Evolutionary conservation across 2,888 invertebrate genomes (phyloP), one percentile per base, ranked within the genome.

Genomic region (Cheilosia vernalis): DNA sequence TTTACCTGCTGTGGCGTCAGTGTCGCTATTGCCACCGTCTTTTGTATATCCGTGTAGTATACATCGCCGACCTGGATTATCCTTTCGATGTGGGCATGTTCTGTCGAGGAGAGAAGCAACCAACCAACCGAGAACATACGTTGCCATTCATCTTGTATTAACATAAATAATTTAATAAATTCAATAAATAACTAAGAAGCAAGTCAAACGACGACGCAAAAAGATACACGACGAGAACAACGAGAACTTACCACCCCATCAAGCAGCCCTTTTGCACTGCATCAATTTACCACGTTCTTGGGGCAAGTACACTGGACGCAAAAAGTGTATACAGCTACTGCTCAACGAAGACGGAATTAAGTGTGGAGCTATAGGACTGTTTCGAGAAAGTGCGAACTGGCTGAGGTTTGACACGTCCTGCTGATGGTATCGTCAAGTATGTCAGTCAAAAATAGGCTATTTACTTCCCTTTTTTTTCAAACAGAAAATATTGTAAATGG

Each of bases 131-230:
- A 47, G 49, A 80, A 80, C 66, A 70, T 67, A 67, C 81, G 72
- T 81, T 81, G 72, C 72, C 85, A 77, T 85, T 85, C 85, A 81
- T 85, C 70, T 51, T 66, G 74, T 85, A 81, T 85, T 85, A 85
- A 76, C 85, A 85, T 85, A 85, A 85, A 85, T 85, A 85, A 81
- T 85, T 85, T 81, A 85, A 85, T 85, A 81, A 81, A 85, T 85
- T 85, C 81, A 85, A 85, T 85, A 85, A 85, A 85, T 85, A 85
- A 81, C 85, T 85, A 81, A 85, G 72, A 61, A 85, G 76, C 67
- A 63, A 27, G 70, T 70, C 74, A 66, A 79, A 74, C 64, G 74
- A 76, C 58, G 24, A 63, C 60, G 58, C 66, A 61, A 77, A 42
- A 81, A 66, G 76, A 85, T 77, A 55, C 40, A 55, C 42, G 40